Evolutionary conservation across 2,113 vertebrate species (phyloP), one percentile per base, ranked within the genome.

Genomic region (Neogobius melanostomus): DNA sequence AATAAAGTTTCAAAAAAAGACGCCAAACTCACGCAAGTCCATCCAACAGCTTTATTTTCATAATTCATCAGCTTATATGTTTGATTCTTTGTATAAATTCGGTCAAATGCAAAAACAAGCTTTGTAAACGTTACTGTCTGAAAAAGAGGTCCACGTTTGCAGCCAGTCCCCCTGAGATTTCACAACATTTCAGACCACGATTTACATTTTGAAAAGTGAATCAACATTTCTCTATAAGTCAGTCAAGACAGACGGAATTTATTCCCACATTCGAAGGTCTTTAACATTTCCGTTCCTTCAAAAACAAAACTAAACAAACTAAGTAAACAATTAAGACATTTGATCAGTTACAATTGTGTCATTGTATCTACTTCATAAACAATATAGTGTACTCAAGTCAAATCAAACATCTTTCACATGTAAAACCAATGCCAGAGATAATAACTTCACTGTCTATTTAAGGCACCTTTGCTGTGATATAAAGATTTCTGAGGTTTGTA

Each of bases 141-240:
- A 72, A 85, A 67, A 76, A 71, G 54, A 77, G 65, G 51, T 79
- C 44, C 67, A 66, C 77, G 66, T 82, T 79, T 84, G 84, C 88
- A 89, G 90, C 90, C 90, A 46, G 76, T 79, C 82, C 64, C 85
- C 80, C 78, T 42, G 77, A 85, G 68, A 81, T 90, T 90, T 89
- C 90, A 69, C 87, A 90, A 71, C 87, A 90, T 81, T 71, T 59
- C 28, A 76, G 75, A 70, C 60, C 73, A 68, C 71, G 48, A 21
- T 66, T 51, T 43, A 62, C 87, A 83, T 85, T 89, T 76, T 87
- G 21, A 21, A 21, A 21, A 21, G 21, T 21, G 2, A 21, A 21
- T 2, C 21, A 21, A 21, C 21, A 21, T 1, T 21, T 21, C n/a
- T 21, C 1, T 21, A 21, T 2, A 21, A 21, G 21, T 21, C 21